A percentile compares a stretch with the other conserved stretches of the same genome.
phyloP scores from a whole-genome alignment of 2,888 invertebrate genomes.

The Noctua fimbriata region DNA sequence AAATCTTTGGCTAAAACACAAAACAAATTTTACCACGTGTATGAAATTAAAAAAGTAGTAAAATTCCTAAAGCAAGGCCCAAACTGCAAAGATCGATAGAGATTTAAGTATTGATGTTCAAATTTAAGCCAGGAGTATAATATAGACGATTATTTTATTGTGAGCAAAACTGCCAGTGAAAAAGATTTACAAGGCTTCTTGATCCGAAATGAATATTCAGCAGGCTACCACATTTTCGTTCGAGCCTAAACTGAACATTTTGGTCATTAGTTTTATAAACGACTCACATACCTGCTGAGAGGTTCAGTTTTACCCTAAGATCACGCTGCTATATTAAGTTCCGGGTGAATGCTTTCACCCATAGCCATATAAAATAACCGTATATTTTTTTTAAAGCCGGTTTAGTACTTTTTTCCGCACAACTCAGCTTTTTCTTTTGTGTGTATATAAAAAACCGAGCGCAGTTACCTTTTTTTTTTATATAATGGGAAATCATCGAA shows the following conservation, averaged over 20 bases:
- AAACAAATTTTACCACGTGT: too few species aligned
- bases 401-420: not conserved
- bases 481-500: too few species aligned
- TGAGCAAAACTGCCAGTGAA: not conserved
- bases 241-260: not conserved
- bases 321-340: not conserved
- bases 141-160: constrained; percentile 20
- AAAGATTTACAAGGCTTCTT: not conserved
- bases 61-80: not conserved
- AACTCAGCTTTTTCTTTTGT: constrained; percentile 3
- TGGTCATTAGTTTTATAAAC: not conserved
- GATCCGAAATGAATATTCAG: constrained; percentile 8
- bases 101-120: constrained; percentile 13
- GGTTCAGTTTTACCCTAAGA: not conserved
- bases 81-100: not conserved
- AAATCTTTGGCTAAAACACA: too few species aligned
- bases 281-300: not conserved
- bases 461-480: too few species aligned
- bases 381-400: constrained; percentile 6
- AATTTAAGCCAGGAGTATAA: not conserved
- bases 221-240: not conserved
- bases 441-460: constrained; percentile 19
- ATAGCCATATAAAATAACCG: not conserved
- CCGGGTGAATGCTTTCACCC: not conserved
- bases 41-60: not conserved